phyloP scores from a whole-genome alignment of 2,797 vertebrate genomes.

The Melanotaenia boesemani region DNA sequence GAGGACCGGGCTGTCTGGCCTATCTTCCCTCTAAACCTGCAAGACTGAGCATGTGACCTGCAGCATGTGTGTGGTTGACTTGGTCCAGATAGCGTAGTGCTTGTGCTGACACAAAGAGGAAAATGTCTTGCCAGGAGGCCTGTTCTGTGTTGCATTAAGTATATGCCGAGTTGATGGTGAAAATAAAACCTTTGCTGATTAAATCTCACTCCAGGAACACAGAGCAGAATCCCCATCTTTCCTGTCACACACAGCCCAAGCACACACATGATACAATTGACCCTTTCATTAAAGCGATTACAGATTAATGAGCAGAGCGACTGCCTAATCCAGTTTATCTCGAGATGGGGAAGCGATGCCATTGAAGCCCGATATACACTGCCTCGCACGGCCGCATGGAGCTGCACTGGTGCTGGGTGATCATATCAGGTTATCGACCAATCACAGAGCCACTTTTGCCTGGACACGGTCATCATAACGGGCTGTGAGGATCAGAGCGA shows the following conservation, averaged over 20 bases:
- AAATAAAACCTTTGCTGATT: conserved; percentile 5
- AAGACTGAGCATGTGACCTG: conserved; percentile 44
- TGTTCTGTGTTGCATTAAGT: background rate
- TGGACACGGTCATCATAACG: background rate
- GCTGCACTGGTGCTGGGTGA: conserved; percentile 5
- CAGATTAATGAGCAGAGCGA: conserved; percentile 67
- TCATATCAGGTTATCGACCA: conserved; percentile 48
- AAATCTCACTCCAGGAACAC: background rate
- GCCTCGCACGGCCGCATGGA: conserved; percentile 3
- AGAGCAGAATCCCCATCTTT: conserved; percentile 5
- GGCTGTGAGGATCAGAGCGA: conserved; percentile 22
- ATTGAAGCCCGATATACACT: conserved; percentile 20
- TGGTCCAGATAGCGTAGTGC: conserved; percentile 38
- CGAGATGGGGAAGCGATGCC: conserved; percentile 42
- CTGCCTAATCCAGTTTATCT: conserved; percentile 68
- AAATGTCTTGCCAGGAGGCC: conserved; percentile 10
- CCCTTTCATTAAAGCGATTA: conserved; percentile 75
- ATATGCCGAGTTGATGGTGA: background rate
- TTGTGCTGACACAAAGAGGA: conserved; percentile 28
- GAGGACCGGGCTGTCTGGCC: conserved; percentile 9
- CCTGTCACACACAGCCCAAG: background rate
- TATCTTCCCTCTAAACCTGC: conserved; percentile 1
- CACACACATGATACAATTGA: conserved; percentile 20
- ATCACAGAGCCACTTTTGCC: conserved; percentile 23
- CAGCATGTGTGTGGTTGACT: conserved; percentile 1